Evolutionary conservation across 2,888 invertebrate species (phyloP).

Genomic region (Chamaedrilus cognettii): DNA sequence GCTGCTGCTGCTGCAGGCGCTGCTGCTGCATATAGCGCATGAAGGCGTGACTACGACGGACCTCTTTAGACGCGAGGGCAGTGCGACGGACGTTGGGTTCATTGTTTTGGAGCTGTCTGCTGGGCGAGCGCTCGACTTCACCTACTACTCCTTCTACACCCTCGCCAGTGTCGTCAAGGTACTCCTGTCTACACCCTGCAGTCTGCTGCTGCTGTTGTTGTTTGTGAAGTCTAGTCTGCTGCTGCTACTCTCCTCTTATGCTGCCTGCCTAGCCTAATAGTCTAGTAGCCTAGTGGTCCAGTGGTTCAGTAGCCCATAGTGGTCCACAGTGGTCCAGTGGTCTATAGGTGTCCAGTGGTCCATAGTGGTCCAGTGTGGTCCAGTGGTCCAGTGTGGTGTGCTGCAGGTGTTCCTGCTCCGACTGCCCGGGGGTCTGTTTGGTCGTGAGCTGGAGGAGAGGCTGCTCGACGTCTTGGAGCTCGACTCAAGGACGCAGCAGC

Average conservation of each 20-base stretch:
- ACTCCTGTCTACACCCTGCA: too few relatives aligned
- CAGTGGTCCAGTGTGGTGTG: too few relatives aligned
- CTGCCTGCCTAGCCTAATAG: too few relatives aligned
- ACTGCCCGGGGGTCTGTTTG: constrained; percentile 96
- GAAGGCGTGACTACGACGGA: constrained; percentile 59
- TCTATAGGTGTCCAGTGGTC: too few relatives aligned
- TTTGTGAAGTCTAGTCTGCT: too few relatives aligned
- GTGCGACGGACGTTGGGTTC: constrained; percentile 52
- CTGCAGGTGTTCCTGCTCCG: constrained; percentile 86
- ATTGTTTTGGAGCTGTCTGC: constrained; percentile 55
- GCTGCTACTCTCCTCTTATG: too few relatives aligned
- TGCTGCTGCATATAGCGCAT: constrained; percentile 57
- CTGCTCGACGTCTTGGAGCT: constrained; percentile 82
- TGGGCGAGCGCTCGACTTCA: constrained; percentile 54
- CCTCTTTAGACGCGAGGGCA: constrained; percentile 55
- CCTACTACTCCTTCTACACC: constrained; percentile 73
- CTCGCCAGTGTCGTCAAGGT: constrained; percentile 95
- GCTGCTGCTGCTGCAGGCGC: too few relatives aligned
- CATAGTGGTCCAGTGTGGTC: too few relatives aligned
- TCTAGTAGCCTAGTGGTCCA: too few relatives aligned
- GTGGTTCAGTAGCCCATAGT: too few relatives aligned
- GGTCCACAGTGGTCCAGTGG: too few relatives aligned
- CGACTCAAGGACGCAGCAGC: constrained; percentile 79
- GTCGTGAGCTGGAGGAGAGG: constrained; percentile 84
- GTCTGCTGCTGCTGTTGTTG: too few relatives aligned